Conservation (phyloP, 1,140 invertebrate species). For the Prorops nasuta region DNA sequence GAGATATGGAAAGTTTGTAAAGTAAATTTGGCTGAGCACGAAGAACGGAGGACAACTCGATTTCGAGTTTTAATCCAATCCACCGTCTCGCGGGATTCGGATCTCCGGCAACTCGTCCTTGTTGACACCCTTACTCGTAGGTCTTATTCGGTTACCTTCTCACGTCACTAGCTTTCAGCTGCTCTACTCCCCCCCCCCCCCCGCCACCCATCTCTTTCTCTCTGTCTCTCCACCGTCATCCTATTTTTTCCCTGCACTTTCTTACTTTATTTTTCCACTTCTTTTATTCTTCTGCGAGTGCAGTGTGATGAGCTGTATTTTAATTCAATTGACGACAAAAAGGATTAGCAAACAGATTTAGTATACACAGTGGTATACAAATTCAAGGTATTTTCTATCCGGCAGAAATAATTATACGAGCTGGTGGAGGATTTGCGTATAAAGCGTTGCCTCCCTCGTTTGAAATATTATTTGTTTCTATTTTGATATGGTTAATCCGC, state of each 20-base stretch:
- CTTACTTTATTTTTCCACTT: background rate
- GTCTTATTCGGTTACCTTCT: slow-evolving; percentile 20
- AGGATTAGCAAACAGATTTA: background rate
- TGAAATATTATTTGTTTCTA: no score
- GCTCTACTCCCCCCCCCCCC: background rate
- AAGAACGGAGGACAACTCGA: slow-evolving; percentile 39
- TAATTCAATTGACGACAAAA: slow-evolving; percentile 10
- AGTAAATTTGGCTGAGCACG: slow-evolving; percentile 41
- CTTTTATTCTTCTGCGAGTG: background rate
- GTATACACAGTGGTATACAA: no score
- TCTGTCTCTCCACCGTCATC: background rate
- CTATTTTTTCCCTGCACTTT: background rate
- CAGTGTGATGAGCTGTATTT: slow-evolving; percentile 9
- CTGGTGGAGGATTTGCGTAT: no score
- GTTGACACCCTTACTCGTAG: slow-evolving; percentile 21
- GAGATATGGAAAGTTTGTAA: slow-evolving; percentile 43
- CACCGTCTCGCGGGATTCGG: slow-evolving; percentile 3
- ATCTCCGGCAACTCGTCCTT: slow-evolving; percentile 15
- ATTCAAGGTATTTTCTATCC: no score
- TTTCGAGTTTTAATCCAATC: slow-evolving; percentile 52
- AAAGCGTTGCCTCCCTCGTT: no score
- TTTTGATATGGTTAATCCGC: no score
- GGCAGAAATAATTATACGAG: no score
- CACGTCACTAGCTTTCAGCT: slow-evolving; percentile 16
- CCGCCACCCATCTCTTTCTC: background rate